phyloP scores from a whole-genome alignment of 2,797 vertebrate species.

The Melanotaenia boesemani region DNA sequence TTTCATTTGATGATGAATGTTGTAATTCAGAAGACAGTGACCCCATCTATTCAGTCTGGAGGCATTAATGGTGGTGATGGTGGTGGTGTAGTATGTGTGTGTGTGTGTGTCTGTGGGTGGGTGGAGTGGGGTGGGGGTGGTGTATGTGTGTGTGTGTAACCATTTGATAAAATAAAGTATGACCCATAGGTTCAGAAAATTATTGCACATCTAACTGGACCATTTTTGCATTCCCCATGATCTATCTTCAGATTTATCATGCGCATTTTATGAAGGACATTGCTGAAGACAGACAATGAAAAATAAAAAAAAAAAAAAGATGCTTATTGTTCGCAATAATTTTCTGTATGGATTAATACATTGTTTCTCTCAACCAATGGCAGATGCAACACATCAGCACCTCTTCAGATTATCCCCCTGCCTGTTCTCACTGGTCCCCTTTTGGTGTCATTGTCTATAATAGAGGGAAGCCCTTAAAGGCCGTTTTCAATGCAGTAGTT shows the following conservation, averaged over 20 bases:
- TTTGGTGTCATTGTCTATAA: too few species aligned
- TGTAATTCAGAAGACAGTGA: conserved; percentile 46
- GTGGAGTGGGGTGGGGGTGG: too few species aligned
- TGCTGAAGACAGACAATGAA: not conserved
- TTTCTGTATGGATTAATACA: not conserved
- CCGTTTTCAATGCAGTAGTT: too few species aligned
- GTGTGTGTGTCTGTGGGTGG: too few species aligned
- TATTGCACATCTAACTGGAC: not conserved
- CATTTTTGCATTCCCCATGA: not conserved
- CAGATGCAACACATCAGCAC: too few species aligned
- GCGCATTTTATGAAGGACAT: conserved; percentile 2
- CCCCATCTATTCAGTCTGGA: conserved; percentile 46
- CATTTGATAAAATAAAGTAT: conserved; percentile 17
- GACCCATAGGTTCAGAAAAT: not conserved
- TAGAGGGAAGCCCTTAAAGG: too few species aligned
- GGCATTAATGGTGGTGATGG: conserved; percentile 54
- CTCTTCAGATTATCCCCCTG: too few species aligned
- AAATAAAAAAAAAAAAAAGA: not conserved
- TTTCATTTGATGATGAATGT: conserved; percentile 51
- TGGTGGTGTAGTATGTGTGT: too few species aligned
- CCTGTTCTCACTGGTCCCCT: too few species aligned
- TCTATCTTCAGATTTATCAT: not conserved
- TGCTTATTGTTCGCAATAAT: not conserved
- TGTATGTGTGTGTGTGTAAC: too few species aligned
- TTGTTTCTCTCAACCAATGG: too few species aligned